Evolutionary conservation across 2,113 vertebrate genomes (phyloP), one percentile per base, ranked within the genome.

Genomic region (Ammodytes dubius): DNA sequence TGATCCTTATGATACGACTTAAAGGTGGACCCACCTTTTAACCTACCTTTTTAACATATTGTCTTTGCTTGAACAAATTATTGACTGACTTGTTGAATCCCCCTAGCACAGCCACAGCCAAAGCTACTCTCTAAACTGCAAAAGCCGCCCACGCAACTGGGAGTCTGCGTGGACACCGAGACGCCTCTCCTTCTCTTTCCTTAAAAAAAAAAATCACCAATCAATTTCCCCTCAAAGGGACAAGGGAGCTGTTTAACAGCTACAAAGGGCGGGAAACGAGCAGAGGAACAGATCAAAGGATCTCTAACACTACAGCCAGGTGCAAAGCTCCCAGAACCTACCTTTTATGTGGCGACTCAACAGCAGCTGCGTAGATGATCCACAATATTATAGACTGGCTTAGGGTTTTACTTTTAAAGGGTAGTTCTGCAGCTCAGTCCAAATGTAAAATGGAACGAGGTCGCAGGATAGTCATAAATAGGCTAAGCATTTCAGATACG

Each of bases 271-370:
- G 35, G 74, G 65, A 84, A 87, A 89, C 84, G 83, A 90, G 86
- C 60, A 79, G 82, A 56, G 81, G 85, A 74, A 87, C 27, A 88
- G 88, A 95, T 94, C 91, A 95, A 95, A 94, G 93, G 54, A 0
- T 67, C 61, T 66, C 45, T 43, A 59, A 87, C 76, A 87, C 76
- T 63, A 27, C 2, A 83, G 84, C 91, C 94, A 94, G 94, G 87
- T 93, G 93, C 91, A 86, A 86, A 73, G 53, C 87, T 49, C 46
- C 39, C 66, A 79, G 79, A 84, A 80, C 67, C 84, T 78, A 82
- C 54, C 91, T 89, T 87, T 93, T 79, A 88, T 89, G 77, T 84
- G 79, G 66, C 12, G 47, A 74, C 71, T 74, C 54, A 17, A 27
- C 27, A 77, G 74, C 84, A 83, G 81, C 87, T 80, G 77, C n/a